Percentiles rank a stretch among this genome's conserved stretches.
These are phyloP conservation scores for Motacilla tschutschensis DNA, from an alignment of 2,113 vertebrate genomes.

Conservation along the genomic window DNA sequence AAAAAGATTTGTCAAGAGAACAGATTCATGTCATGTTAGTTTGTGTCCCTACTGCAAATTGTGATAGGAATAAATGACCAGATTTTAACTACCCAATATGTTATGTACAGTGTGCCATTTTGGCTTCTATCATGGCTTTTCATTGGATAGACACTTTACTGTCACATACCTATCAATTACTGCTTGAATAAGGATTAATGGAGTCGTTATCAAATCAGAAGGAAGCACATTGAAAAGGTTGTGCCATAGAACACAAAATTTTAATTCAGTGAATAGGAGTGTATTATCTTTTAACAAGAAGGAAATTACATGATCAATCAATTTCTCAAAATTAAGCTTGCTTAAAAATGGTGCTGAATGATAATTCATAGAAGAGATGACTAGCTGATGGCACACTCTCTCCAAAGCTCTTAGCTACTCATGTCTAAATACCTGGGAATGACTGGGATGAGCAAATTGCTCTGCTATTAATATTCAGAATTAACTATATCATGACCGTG, in stretches of 20 bases:
- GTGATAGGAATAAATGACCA: neutral
- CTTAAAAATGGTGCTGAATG: constrained; percentile 1
- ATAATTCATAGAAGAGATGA: neutral
- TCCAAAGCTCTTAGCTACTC: neutral
- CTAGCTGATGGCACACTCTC: neutral
- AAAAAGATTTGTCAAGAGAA: constrained; percentile 36
- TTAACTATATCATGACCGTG: neutral
- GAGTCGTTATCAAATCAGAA: constrained; percentile 1
- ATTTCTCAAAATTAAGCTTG: neutral
- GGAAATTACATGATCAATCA: neutral
- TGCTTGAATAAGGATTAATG: constrained; percentile 5
- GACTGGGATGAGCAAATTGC: neutral
- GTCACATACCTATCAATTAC: neutral
- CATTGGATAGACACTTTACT: neutral
- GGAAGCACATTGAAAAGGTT: neutral
- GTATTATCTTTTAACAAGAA: neutral
- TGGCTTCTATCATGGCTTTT: neutral
- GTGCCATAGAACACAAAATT: neutral
- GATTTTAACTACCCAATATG: neutral
- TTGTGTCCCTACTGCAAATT: constrained; percentile 16
- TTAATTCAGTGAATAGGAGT: neutral
- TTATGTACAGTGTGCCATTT: neutral
- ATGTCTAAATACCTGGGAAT: neutral
- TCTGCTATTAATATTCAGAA: neutral
- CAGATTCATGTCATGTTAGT: neutral